Conservation (phyloP, 2,888 invertebrate genomes). For the Ormia ochracea region DNA sequence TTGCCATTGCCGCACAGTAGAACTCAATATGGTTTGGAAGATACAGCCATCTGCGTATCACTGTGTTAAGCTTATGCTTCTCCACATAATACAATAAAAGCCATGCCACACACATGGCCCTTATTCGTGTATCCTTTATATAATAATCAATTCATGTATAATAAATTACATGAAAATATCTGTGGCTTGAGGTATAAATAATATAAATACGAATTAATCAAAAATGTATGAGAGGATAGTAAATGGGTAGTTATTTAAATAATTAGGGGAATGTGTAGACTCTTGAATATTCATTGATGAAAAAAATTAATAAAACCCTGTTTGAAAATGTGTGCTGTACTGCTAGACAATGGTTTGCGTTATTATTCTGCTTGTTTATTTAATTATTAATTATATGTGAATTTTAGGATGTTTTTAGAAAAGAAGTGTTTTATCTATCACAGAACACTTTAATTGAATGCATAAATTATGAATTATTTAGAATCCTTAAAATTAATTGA, state of each 20-base stretch:
- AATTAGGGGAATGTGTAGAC: background rate
- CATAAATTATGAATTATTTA: background rate
- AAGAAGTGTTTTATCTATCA: slow-evolving; percentile 2
- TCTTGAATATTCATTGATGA: slow-evolving; percentile 1
- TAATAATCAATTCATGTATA: slow-evolving; percentile 42
- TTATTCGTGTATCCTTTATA: background rate
- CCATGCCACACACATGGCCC: background rate
- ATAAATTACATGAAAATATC: slow-evolving; percentile 42
- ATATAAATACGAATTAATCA: background rate
- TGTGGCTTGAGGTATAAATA: slow-evolving; percentile 27
- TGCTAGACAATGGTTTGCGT: background rate
- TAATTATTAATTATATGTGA: background rate
- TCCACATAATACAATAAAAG: background rate
- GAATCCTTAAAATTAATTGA: background rate
- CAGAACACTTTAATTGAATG: background rate
- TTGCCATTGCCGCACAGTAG: no score
- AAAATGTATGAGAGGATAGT: background rate
- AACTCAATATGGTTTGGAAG: no score
- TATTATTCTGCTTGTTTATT: slow-evolving; percentile 6
- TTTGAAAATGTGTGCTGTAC: background rate
- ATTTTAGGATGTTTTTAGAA: background rate
- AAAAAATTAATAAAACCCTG: background rate
- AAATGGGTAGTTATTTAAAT: background rate
- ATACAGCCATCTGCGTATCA: no score
- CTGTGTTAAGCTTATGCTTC: no score